Conservation (phyloP, 2,113 vertebrate species). For the Syngnathoides biaculeatus region DNA sequence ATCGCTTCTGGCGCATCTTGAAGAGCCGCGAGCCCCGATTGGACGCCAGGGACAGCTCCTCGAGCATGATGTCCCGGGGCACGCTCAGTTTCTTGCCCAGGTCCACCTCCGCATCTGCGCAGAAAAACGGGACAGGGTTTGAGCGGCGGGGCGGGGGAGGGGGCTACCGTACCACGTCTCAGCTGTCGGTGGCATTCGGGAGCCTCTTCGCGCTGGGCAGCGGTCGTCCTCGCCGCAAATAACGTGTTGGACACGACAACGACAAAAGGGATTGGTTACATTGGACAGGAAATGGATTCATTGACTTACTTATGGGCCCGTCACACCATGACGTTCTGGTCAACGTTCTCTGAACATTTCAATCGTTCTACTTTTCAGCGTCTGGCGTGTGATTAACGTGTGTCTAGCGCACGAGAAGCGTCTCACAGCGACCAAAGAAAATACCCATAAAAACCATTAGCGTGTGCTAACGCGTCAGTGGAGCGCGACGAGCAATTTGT, state of each 20-base stretch:
- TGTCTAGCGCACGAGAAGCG: too few species aligned
- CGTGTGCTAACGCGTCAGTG: too few species aligned
- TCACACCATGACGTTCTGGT: too few species aligned
- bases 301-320: conserved; percentile 79
- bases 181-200: conserved; percentile 86
- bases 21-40: conserved; percentile 94
- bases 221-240: conserved; percentile 88
- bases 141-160: not conserved
- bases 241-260: conserved; percentile 81
- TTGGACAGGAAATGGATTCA: conserved; percentile 73
- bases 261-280: conserved; percentile 85
- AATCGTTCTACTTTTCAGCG: too few species aligned
- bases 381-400: too few species aligned
- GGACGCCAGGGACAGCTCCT: conserved; percentile 85
- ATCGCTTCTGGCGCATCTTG: conserved; percentile 91
- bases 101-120: conserved; percentile 79
- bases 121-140: conserved; percentile 15
- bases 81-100: conserved; percentile 88
- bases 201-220: conserved; percentile 65
- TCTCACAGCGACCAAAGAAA: too few species aligned
- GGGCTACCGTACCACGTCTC: conserved; percentile 55
- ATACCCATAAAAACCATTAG: too few species aligned
- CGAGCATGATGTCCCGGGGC: conserved; percentile 95
- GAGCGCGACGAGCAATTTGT: too few species aligned
- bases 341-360: too few species aligned